Evolutionary conservation across 2,113 vertebrate genomes (phyloP).

Genomic region (Pan troglodytes): NHGRI_mPanTro3-v2.1_pri NC_072402.2:145707001-145707500

Average conservation of each 20-base stretch:
- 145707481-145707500: neutral
- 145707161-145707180: too few species aligned
- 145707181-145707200: too few species aligned
- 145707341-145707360: neutral
- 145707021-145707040: neutral
- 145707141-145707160: too few species aligned
- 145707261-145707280: too few species aligned
- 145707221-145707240: too few species aligned
- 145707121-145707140: too few species aligned
- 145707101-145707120: too few species aligned
- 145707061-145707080: too few species aligned
- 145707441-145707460: neutral
- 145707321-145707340: neutral
- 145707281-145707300: too few species aligned
- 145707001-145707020: neutral
- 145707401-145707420: neutral
- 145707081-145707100: too few species aligned
- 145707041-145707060: neutral
- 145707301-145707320: neutral
- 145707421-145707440: neutral
- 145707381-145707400: neutral
- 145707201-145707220: too few species aligned
- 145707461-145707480: neutral
- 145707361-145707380: neutral
- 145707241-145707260: too few species aligned